phyloP scores from a whole-genome alignment of 2,113 vertebrate genomes.

The Cyphomyrus discorhynchus region DNA sequence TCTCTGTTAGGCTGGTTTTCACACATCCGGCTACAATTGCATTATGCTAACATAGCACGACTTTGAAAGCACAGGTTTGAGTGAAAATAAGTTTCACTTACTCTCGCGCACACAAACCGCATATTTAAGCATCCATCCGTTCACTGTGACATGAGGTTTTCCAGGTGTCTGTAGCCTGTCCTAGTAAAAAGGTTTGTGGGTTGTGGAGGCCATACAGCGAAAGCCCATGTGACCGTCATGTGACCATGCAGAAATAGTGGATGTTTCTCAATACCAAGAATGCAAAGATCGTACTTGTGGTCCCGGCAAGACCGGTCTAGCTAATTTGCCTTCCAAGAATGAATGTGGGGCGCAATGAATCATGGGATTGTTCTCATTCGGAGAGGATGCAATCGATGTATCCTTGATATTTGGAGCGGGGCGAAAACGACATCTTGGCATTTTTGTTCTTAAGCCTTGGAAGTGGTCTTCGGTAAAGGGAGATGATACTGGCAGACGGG shows the following conservation, averaged over 20 bases:
- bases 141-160: neutral
- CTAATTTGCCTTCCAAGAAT: too few relatives aligned
- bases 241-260: neutral
- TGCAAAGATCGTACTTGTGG: too few relatives aligned
- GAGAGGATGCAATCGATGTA: too few relatives aligned
- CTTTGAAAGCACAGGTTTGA: neutral
- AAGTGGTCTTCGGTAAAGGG: too few relatives aligned
- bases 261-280: too few relatives aligned
- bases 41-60: neutral
- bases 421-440: too few relatives aligned
- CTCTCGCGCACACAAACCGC: neutral
- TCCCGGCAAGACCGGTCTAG: too few relatives aligned
- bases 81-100: neutral
- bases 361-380: too few relatives aligned
- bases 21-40: neutral
- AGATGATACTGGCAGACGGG: too few relatives aligned
- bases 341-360: too few relatives aligned
- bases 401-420: too few relatives aligned
- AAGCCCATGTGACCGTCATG: neutral
- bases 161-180: neutral
- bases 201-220: neutral
- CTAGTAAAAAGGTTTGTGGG: neutral
- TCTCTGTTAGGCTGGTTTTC: neutral
- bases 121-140: neutral
- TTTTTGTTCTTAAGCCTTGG: too few relatives aligned